Conservation (phyloP, 2,888 invertebrate species). For the Gasteruption jaculator region DNA sequence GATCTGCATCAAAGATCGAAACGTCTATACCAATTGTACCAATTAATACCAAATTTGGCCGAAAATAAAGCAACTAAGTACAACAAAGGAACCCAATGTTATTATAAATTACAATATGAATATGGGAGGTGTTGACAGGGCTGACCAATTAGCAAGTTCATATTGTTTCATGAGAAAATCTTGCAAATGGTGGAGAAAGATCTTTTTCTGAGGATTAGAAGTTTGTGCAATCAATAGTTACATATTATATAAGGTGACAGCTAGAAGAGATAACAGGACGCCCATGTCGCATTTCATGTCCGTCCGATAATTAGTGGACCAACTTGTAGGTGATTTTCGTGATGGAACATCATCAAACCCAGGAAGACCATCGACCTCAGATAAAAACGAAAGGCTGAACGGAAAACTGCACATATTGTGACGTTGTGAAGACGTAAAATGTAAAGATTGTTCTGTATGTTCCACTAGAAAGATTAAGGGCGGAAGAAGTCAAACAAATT, state of each 20-base stretch:
- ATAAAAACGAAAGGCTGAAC: constrained; percentile 5
- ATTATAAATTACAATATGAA: constrained; percentile 14
- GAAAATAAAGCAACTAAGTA: too few species aligned
- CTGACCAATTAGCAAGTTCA: constrained; percentile 10
- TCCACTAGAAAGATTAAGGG: constrained; percentile 13
- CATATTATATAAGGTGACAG: constrained; percentile 11
- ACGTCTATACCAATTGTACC: too few species aligned
- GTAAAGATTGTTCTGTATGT: constrained; percentile 7
- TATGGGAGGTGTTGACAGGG: constrained; percentile 10
- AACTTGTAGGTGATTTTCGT: constrained; percentile 9
- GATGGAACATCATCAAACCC: constrained; percentile 7
- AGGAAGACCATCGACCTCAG: constrained; percentile 4
- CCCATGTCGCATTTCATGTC: constrained; percentile 4
- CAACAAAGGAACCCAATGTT: not conserved
- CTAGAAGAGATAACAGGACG: constrained; percentile 2
- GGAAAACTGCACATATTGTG: constrained; percentile 3
- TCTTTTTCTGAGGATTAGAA: constrained; percentile 9
- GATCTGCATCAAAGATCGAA: too few species aligned
- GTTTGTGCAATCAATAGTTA: constrained; percentile 6
- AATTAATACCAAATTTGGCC: too few species aligned
- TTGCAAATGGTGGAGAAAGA: constrained; percentile 7
- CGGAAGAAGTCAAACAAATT: constrained; percentile 7
- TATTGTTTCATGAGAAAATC: constrained; percentile 16
- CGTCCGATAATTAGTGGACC: constrained; percentile 6
- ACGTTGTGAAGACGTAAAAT: constrained; percentile 7